Evolutionary conservation across 1,140 invertebrate species (phyloP), one percentile per base, ranked within the genome.

Genomic region (Phenacoccus solenopsis): DNA sequence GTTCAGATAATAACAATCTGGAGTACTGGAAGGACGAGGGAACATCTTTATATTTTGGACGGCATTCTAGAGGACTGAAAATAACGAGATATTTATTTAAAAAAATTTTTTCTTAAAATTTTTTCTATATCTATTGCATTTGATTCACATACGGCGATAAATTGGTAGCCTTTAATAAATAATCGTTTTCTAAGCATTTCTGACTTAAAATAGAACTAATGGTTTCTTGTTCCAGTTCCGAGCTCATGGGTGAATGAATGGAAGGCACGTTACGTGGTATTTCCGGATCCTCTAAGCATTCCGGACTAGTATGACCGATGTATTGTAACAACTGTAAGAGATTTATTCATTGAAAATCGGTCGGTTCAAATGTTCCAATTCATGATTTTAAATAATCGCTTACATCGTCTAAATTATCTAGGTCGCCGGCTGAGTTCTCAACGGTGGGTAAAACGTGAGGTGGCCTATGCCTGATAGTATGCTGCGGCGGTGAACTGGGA

Each of bases 351-450:
- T 27, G 21, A 49, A 35, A 5, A 27, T 10, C 21, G n/a, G n/a
- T n/a, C n/a, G n/a, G n/a, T 24, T 67, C 7, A 28, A 16, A 12
- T 67, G 10, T 22, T 21, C 25, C 25, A 24, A 67, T 27, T 20
- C 13, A 70, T 28, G 56, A 72, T 25, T 20, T 61, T 69, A 71
- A 73, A 72, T 73, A 28, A 70, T 59, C 74, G 79, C 85, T 83
- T 82, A 94, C 91, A 82, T 96, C 93, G 80, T 96, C 91, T 61
- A 96, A 80, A 79, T 96, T 95, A 79, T 98, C 93, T 79, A 94
- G 85, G 78, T 93, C 91, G 7, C 90, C 87, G 1, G 91, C 90
- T 69, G 88, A 87, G 76, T 94, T 90, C 71, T 88, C 86, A 74
- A 86, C 87, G 49, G 89, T 86, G 0, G 94, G 94, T 69, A 96